Conservation (phyloP, 2,888 invertebrate genomes). For the Hypena proboscidalis region DNA sequence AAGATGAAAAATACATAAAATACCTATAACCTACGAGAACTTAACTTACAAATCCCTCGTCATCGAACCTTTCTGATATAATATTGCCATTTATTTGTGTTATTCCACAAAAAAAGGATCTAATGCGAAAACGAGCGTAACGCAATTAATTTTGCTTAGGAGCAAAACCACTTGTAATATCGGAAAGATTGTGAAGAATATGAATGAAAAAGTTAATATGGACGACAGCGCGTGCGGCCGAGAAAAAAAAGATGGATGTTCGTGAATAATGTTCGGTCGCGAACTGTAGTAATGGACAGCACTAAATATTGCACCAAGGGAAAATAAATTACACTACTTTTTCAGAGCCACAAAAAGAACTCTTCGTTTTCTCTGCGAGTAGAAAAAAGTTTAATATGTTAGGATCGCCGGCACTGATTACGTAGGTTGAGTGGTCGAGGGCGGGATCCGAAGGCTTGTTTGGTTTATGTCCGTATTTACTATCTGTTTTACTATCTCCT, state of each 20-base stretch:
- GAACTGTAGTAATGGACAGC: constrained; percentile 85
- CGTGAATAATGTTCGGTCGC: constrained; percentile 84
- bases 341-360: constrained; percentile 80
- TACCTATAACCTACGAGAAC: no score
- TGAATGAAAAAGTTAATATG: constrained; percentile 81
- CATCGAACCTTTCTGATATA: no score
- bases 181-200: constrained; percentile 62
- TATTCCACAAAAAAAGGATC: constrained; percentile 10
- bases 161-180: constrained; percentile 59
- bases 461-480: constrained; percentile 25
- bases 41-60: no score
- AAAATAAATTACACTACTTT: constrained; percentile 83
- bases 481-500: constrained; percentile 33
- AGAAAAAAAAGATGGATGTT: constrained; percentile 79
- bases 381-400: constrained; percentile 80
- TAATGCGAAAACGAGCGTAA: constrained; percentile 26
- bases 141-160: constrained; percentile 43
- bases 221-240: constrained; percentile 65
- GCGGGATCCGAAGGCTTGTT: constrained; percentile 24
- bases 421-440: constrained; percentile 32
- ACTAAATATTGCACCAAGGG: constrained; percentile 84
- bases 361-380: constrained; percentile 75
- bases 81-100: constrained; percentile 3
- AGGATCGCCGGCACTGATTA: constrained; percentile 48
- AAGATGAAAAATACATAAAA: no score